These are phyloP conservation scores for Montipora efflorescens DNA, from an alignment of 64 coral and sea anemone genomes.

Conservation along the genomic window DNA sequence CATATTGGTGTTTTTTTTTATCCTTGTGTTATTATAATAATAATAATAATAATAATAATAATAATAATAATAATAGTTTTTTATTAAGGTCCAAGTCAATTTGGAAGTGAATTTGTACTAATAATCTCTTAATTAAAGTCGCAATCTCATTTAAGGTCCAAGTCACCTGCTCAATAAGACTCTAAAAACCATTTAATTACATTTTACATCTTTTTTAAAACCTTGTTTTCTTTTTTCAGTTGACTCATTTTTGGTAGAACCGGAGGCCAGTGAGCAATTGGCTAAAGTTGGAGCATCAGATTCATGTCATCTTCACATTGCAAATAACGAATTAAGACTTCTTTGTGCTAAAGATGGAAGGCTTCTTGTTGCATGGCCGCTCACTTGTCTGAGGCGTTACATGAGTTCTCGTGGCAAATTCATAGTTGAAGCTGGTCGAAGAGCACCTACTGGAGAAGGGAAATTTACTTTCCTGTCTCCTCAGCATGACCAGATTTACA, in stretches of 20 bases:
- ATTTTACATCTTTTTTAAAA: background rate
- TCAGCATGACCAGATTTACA: conserved; percentile 94
- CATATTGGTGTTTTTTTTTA: no score
- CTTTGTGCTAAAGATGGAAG: conserved; percentile 81
- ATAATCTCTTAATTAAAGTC: no score
- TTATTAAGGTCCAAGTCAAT: no score
- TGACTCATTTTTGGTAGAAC: conserved; percentile 90
- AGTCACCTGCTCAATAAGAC: no score
- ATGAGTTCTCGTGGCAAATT: conserved; percentile 93
- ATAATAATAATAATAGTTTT: no score
- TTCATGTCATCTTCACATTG: conserved; percentile 80
- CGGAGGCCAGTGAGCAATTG: conserved; percentile 64
- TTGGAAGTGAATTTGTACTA: no score
- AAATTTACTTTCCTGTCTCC: conserved; percentile 86
- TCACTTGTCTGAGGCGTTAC: conserved; percentile 92
- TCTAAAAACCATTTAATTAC: background rate
- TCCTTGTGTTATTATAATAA: no score
- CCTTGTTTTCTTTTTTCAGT: conserved; percentile 59
- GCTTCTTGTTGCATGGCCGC: conserved; percentile 89
- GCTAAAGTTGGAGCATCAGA: conserved; percentile 74
- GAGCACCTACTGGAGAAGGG: conserved; percentile 93
- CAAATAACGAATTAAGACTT: conserved; percentile 90
- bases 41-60: no score
- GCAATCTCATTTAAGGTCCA: no score
- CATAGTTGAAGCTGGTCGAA: conserved; percentile 89